Conservation (phyloP, 2,797 vertebrate species). For the Sparidentex hasta region DNA sequence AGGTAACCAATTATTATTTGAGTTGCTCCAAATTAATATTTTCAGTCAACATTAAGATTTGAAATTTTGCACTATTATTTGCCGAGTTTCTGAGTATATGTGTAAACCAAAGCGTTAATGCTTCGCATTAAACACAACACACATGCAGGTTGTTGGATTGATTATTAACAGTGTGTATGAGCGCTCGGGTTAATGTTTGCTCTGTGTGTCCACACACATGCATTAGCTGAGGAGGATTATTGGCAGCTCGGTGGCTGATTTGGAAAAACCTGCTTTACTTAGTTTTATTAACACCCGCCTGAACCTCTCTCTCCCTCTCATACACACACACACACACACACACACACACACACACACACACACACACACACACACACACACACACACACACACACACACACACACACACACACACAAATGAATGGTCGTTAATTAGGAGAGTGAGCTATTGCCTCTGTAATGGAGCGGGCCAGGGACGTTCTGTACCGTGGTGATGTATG, state of each 20-base stretch:
- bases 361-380: slow-evolving; percentile 5
- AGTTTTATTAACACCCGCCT: slow-evolving; percentile 29
- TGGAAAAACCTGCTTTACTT: slow-evolving; percentile 35
- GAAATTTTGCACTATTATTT: too few species aligned
- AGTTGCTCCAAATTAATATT: too few species aligned
- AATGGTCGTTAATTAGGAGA: slow-evolving; percentile 69
- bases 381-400: slow-evolving; percentile 3
- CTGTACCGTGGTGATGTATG: slow-evolving; percentile 57
- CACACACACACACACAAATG: slow-evolving; percentile 27
- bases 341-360: slow-evolving; percentile 5
- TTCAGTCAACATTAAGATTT: too few species aligned
- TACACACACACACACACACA: slow-evolving; percentile 3
- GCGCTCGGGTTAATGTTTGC: neutral
- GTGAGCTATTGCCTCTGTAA: slow-evolving; percentile 60
- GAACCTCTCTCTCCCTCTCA: neutral
- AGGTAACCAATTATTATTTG: too few species aligned
- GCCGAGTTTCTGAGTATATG: neutral
- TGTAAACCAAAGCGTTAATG: neutral
- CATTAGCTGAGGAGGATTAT: neutral
- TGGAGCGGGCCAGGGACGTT: slow-evolving; percentile 38
- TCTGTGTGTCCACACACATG: neutral
- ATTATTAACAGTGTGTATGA: neutral
- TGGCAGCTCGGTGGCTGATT: slow-evolving; percentile 21
- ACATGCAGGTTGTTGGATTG: neutral
- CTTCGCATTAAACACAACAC: neutral